Evolutionary conservation across 2,113 vertebrate species (phyloP), one percentile per base, ranked within the genome.

Genomic region (Gallinago undulata): DNA sequence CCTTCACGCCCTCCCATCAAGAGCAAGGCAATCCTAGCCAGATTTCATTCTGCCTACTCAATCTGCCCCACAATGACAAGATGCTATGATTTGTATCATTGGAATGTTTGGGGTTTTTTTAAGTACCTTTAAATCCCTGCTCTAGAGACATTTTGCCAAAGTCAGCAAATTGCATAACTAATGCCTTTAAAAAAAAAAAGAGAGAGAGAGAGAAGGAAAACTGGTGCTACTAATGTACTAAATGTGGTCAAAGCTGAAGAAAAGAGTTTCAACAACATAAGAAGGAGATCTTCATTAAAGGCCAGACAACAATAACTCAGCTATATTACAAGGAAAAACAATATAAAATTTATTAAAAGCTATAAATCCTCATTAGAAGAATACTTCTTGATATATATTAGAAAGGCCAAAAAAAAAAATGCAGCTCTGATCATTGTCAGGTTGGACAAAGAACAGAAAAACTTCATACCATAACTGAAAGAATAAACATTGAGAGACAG

Each of bases 1-100:
- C 21, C 25, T 14, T 4, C 12, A 60, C 0, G 1, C 18, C 19
- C 30, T 63, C 41, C 55, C 41, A 30, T 1, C 9, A 64, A 28
- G 31, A 64, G 47, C 27, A 45, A 28, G n/a, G 24, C 57, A 85
- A 66, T 43, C 70, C 35, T 4, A 39, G 68, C 13, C 64, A 67
- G 23, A 27, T 14, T 16, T 59, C 7, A 9, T 48, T 60, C 50
- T 68, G 62, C 45, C 81, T 62, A 19, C 24, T 33, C 63, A 28
- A 39, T 33, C 72, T 81, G 59, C 47, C 41, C 43, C 43, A 51
- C 11, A 39, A 48, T 0, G 3, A 48, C 51, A 72, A 72, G 27
- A 73, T 68, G 8, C 6, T 22, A 77, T 9, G 15, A 74, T n/a
- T 79, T 30, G 4, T 23, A 30, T 31, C 16, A 56, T 2, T 30